Evolutionary conservation across 2,797 vertebrate species (phyloP).

Genomic region (Hypotaenidia okinawae): DNA sequence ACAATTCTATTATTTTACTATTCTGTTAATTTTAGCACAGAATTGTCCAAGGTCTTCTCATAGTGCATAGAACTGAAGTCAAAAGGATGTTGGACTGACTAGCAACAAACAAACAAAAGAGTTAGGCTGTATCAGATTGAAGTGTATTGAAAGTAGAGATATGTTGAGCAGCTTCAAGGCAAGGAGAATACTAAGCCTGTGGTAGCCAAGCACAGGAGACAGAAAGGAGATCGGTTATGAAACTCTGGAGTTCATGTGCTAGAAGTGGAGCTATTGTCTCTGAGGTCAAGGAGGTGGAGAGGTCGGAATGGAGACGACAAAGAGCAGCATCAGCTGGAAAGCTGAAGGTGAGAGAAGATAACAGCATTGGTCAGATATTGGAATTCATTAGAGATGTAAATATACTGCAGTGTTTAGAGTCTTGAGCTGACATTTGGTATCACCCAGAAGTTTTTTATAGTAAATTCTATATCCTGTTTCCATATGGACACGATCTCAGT

Average conservation of each 20-base stretch:
- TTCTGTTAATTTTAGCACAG: not conserved
- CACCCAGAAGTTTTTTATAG: not conserved
- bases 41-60: not conserved
- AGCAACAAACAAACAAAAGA: not conserved
- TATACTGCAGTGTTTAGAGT: not conserved
- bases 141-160: not conserved
- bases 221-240: not conserved
- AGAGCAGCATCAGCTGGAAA: not conserved
- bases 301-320: not conserved
- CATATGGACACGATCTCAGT: not conserved
- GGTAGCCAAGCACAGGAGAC: not conserved
- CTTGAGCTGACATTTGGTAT: not conserved
- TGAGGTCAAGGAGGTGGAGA: not conserved
- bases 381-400: slow-evolving; percentile 1
- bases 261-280: not conserved
- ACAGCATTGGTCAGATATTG: not conserved
- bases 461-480: not conserved
- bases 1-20: not conserved
- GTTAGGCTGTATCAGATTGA: not conserved
- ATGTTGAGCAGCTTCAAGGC: not conserved
- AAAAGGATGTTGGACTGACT: not conserved
- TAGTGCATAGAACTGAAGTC: not conserved
- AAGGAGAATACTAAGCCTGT: not conserved
- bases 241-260: not conserved
- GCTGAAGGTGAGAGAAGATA: not conserved